Conservation (phyloP, 2,888 invertebrate species). For the Athalia cordata region DNA sequence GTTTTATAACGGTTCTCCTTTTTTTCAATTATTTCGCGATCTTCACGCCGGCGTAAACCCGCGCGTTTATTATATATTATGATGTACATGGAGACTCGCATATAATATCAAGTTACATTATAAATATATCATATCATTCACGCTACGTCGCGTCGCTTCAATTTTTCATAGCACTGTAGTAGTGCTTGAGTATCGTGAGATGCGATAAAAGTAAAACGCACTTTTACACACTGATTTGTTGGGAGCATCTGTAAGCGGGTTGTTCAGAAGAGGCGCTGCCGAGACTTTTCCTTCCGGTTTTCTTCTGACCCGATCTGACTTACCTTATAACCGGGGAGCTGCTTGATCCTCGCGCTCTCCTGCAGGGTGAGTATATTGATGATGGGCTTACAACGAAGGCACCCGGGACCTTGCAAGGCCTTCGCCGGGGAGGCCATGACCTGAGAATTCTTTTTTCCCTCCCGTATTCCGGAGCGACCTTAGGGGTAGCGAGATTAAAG, state of each 20-base stretch:
- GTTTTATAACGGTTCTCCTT: too few species aligned
- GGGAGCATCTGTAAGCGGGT: neutral
- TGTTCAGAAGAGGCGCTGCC: neutral
- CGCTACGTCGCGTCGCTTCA: too few species aligned
- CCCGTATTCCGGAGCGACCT: neutral
- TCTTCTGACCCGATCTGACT: slow-evolving; percentile 8
- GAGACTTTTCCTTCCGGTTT: neutral
- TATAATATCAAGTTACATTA: too few species aligned
- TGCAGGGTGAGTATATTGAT: slow-evolving; percentile 24
- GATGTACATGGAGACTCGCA: too few species aligned
- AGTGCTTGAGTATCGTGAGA: too few species aligned
- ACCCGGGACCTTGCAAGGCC: slow-evolving; percentile 10
- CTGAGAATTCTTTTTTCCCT: slow-evolving; percentile 10
- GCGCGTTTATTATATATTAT: too few species aligned
- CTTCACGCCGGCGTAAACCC: too few species aligned
- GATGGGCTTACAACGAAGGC: slow-evolving; percentile 28
- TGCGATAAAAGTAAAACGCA: neutral
- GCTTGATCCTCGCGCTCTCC: neutral
- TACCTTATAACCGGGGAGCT: neutral
- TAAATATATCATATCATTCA: too few species aligned
- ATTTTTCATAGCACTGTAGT: too few species aligned
- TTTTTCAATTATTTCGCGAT: too few species aligned
- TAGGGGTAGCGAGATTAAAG: slow-evolving; percentile 33
- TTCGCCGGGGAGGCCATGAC: slow-evolving; percentile 1
- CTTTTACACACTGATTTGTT: neutral